Conservation (phyloP, 2,113 vertebrate species). For the Mesitornis unicolor region DNA sequence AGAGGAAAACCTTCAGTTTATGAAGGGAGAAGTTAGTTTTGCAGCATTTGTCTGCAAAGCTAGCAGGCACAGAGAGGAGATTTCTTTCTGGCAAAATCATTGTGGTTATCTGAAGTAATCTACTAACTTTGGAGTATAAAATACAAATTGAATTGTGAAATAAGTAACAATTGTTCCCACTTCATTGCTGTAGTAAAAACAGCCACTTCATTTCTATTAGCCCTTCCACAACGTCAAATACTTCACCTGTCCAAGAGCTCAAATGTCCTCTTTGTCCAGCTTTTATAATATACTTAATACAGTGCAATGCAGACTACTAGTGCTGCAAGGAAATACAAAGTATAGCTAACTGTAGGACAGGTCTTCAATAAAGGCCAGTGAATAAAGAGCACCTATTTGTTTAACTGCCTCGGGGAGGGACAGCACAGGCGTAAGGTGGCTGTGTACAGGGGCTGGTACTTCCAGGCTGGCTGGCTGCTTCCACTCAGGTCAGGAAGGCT, state of each 20-base stretch:
- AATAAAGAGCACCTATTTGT: not conserved
- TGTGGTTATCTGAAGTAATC: not conserved
- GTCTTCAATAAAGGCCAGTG: not conserved
- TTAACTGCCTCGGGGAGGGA: not conserved
- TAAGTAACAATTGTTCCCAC: not conserved
- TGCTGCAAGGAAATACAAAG: not conserved
- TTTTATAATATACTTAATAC: not conserved
- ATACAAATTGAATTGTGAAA: not conserved
- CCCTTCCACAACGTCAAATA: not conserved
- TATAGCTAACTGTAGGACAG: not conserved
- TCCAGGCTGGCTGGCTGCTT: not conserved
- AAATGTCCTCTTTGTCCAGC: not conserved
- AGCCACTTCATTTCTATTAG: not conserved
- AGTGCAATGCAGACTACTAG: not conserved
- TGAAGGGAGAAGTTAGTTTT: not conserved
- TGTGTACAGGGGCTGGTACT: not conserved
- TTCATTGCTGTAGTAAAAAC: not conserved
- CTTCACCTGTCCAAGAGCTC: not conserved
- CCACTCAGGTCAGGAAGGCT: not conserved
- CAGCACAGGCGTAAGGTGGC: accelerated
- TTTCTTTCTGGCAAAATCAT: not conserved
- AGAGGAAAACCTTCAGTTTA: not conserved
- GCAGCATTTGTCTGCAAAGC: not conserved
- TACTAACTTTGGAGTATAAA: not conserved
- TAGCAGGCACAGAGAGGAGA: not conserved